These are phyloP conservation scores for Corydoras maculifer DNA, from an alignment of 2,113 vertebrate species.

Conservation along the genomic window DNA sequence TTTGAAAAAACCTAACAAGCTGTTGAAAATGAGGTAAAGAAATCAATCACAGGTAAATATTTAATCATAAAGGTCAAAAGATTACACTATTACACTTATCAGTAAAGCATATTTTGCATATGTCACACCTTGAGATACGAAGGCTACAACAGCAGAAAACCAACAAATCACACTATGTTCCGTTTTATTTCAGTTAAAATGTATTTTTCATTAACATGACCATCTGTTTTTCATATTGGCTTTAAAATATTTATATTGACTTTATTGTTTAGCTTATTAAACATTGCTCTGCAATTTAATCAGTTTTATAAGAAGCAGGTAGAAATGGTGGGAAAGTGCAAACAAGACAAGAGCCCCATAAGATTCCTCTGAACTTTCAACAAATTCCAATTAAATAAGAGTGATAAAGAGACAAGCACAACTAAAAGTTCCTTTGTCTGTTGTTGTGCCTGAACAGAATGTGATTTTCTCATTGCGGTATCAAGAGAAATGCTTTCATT, in stretches of 20 bases:
- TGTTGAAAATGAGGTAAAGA: no score
- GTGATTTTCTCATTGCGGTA: slow-evolving; percentile 38
- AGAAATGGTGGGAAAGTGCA: not conserved
- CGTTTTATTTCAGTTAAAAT: no score
- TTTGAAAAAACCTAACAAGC: no score
- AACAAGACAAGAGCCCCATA: not conserved
- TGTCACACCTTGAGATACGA: no score
- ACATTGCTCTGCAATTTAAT: not conserved
- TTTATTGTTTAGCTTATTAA: not conserved
- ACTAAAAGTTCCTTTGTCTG: slow-evolving; percentile 35
- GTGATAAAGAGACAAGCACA: slow-evolving; percentile 49
- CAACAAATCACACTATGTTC: no score
- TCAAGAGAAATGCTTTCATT: slow-evolving; percentile 32
- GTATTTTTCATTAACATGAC: no score
- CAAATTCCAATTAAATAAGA: not conserved
- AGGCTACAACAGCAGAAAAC: no score
- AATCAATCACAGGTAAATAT: no score
- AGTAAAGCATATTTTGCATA: no score
- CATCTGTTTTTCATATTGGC: no score
- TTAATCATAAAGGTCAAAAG: no score
- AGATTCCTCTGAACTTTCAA: not conserved
- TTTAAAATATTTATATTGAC: not conserved
- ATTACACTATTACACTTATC: no score
- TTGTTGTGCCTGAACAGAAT: slow-evolving; percentile 34
- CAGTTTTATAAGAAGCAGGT: not conserved